Evolutionary conservation across 1,140 invertebrate genomes (phyloP).

Genomic region (Papilio polytes): DNA sequence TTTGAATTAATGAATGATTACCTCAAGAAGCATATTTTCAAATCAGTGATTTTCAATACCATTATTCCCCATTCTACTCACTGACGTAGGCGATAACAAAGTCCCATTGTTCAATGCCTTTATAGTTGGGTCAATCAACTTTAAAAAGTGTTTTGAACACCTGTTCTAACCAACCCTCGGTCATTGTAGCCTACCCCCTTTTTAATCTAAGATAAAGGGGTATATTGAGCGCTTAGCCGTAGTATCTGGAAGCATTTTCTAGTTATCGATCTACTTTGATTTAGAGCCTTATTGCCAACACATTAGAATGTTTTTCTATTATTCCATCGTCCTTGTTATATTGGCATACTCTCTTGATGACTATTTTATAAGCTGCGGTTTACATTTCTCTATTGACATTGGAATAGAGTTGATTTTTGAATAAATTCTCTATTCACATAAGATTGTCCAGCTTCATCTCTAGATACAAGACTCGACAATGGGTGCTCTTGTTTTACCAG

Average conservation of each 20-base stretch:
- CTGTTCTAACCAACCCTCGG: conserved; percentile 52
- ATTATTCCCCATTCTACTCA: not conserved
- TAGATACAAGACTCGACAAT: conserved; percentile 77
- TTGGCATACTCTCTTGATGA: conserved; percentile 39
- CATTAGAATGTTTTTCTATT: conserved; percentile 41
- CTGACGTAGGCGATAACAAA: conserved; percentile 33
- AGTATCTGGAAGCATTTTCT: conserved; percentile 53
- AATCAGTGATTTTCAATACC: conserved; percentile 28
- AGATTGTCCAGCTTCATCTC: conserved; percentile 55
- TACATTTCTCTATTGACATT: not conserved
- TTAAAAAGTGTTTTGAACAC: conserved; percentile 50
- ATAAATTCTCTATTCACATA: conserved; percentile 17
- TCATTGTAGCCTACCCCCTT: conserved; percentile 57
- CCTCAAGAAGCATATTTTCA: conserved; percentile 29
- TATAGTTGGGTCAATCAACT: conserved; percentile 41
- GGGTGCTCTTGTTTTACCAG: conserved; percentile 77
- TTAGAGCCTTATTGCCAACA: conserved; percentile 37
- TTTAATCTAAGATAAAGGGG: conserved; percentile 81
- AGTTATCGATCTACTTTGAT: conserved; percentile 41
- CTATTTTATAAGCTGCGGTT: conserved; percentile 41
- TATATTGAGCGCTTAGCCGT: conserved; percentile 79
- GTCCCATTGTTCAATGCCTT: conserved; percentile 38
- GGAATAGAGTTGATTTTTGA: conserved; percentile 38
- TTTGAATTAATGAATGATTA: not conserved
- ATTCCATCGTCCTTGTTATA: conserved; percentile 28